Base-by-base conservation (phyloP, 1,140 invertebrate species). In the Heliconius hermathena region DNA sequence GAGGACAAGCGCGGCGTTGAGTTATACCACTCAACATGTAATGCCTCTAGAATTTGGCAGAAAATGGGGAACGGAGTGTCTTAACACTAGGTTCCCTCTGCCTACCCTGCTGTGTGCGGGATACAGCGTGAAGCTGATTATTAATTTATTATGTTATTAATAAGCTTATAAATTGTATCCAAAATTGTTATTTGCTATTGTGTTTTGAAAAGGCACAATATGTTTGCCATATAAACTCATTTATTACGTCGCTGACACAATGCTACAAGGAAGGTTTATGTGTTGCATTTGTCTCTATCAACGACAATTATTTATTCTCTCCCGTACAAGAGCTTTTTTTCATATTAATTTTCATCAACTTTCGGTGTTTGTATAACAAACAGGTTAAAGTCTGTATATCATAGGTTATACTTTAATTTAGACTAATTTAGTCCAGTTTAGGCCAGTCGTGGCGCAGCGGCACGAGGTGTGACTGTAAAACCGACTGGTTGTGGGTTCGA, bases 201-300 rank as follows among this genome's bases (percentile, higher is more conserved):
- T 66, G 26, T 66, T 66, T 66, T 3, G 2, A 66, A 66, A 66
- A 16, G 22, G 60, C 3, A 66, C 60, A 66, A 66, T 29, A 66
- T 13, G 22, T 60, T 60, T 26, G 8, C n/a, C 57, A 60, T 20
- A 22, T 60, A n/a, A 11, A n/a, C n/a, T 66, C n/a, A 66, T 72
- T 72, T 36, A 36, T 72, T 41, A 41, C 71, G 71, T 41, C 20
- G 71, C 33, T 36, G 71, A 36, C 71, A 36, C 71, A 41, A 26
- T 72, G 71, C 38, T 71, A 33, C 52, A 80, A 73, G 33, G 71
- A 18, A 74, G 71, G 74, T 77, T 80, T 73, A 77, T 76, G 74
- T 54, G 33, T 66, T 16, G 16, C 26, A 82, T 80, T 82, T 75
- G 81, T 82, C 77, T 57, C 36, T 79, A 78, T 82, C 81, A 80